phyloP scores from a whole-genome alignment of 2,888 invertebrate genomes.

The Lymantria monacha region DNA sequence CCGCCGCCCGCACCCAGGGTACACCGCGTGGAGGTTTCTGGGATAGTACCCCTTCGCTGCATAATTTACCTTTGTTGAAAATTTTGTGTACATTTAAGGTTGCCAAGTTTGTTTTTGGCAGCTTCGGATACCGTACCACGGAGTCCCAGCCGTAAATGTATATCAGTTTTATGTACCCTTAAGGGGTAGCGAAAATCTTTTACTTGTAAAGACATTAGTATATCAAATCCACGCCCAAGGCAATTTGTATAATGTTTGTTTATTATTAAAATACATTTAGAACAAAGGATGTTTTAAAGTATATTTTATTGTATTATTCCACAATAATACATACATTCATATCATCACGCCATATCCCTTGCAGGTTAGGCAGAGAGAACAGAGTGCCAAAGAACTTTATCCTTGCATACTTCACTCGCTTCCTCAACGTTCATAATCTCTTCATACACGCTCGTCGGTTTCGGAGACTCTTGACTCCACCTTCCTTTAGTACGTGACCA shows the following conservation, averaged over 20 bases:
- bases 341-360: too few species aligned
- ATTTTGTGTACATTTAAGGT: slow-evolving; percentile 22
- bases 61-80: slow-evolving; percentile 20
- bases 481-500: too few species aligned
- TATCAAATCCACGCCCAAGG: slow-evolving; percentile 13
- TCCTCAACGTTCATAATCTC: too few species aligned
- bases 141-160: too few species aligned
- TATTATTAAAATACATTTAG: neutral
- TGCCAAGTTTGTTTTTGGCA: slow-evolving; percentile 30
- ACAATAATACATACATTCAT: too few species aligned
- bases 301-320: neutral
- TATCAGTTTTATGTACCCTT: neutral
- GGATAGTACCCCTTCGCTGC: slow-evolving; percentile 11
- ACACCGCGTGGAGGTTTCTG: too few species aligned
- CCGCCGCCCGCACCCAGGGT: too few species aligned
- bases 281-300: neutral
- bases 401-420: too few species aligned
- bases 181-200: slow-evolving; percentile 11
- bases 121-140: slow-evolving; percentile 16
- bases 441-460: too few species aligned
- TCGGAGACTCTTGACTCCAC: too few species aligned
- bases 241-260: slow-evolving; percentile 12
- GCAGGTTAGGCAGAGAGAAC: too few species aligned
- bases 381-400: too few species aligned
- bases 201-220: slow-evolving; percentile 9